A percentile compares a stretch with the other conserved stretches of the same genome.
Evolutionary conservation across 2,113 vertebrate genomes (phyloP).

Genomic region (Hypocryptadius cinnamomeus): DNA sequence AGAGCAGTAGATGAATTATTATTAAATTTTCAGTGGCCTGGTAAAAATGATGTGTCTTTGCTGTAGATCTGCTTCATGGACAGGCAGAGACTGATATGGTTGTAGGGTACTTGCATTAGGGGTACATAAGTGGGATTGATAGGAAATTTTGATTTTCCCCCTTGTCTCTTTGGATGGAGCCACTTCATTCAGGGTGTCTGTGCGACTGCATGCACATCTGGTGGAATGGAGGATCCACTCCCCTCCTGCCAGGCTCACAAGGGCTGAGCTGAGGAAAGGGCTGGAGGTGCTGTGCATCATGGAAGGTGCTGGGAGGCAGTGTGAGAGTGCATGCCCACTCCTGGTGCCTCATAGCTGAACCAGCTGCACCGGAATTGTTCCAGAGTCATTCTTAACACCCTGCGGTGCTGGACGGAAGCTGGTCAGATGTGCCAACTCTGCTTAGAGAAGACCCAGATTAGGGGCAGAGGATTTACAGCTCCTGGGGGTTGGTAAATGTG

Average conservation of each 20-base stretch:
- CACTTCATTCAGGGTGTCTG: neutral
- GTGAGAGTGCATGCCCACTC: rapidly evolving
- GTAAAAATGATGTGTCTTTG: neutral
- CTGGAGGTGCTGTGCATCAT: neutral
- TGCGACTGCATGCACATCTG: rapidly evolving
- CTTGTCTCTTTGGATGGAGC: neutral
- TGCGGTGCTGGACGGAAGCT: rapidly evolving
- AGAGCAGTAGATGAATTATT: neutral
- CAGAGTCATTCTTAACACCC: neutral
- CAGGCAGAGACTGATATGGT: neutral
- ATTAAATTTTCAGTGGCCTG: neutral
- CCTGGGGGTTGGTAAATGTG: neutral
- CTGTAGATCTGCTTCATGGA: neutral
- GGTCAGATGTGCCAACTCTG: neutral
- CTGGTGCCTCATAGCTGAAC: neutral
- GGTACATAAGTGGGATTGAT: neutral
- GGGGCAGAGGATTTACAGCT: neutral
- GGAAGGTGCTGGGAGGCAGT: neutral
- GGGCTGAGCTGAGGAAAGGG: neutral
- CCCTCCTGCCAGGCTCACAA: neutral
- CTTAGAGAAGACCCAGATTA: neutral
- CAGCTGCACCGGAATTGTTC: neutral
- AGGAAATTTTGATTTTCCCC: neutral
- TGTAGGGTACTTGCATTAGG: neutral
- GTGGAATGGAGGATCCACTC: neutral